Evolutionary conservation across 64 coral and sea anemone species (phyloP).

Genomic region (Hydrozoanthus tunicans): DNA sequence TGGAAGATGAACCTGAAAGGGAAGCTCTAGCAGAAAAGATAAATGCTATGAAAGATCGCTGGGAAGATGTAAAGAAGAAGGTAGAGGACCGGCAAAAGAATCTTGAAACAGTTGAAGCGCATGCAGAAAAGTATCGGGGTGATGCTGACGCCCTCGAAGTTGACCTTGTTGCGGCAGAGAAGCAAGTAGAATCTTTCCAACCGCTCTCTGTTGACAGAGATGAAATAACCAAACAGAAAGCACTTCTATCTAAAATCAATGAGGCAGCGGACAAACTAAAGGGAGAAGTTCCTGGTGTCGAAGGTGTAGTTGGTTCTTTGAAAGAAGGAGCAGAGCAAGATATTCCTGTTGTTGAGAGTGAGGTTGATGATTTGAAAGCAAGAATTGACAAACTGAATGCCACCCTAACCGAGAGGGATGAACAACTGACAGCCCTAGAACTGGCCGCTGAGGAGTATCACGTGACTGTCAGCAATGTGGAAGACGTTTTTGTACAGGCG

Average conservation of each 20-base stretch:
- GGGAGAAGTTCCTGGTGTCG: constrained; percentile 60
- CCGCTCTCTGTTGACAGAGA: constrained; percentile 74
- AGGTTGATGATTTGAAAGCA: constrained; percentile 63
- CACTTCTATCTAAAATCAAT: constrained; percentile 71
- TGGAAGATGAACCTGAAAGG: constrained; percentile 78
- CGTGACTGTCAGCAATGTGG: constrained; percentile 84
- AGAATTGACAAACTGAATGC: constrained; percentile 78
- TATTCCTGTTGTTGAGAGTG: constrained; percentile 66
- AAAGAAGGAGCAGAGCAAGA: constrained; percentile 73
- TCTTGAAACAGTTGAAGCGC: constrained; percentile 66
- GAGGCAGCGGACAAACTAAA: constrained; percentile 66
- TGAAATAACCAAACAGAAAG: constrained; percentile 72
- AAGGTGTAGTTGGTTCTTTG: constrained; percentile 60
- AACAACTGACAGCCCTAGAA: constrained; percentile 68
- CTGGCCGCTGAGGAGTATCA: constrained; percentile 90
- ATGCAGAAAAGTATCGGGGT: constrained; percentile 80
- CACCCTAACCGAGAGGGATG: constrained; percentile 59
- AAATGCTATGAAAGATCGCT: constrained; percentile 67
- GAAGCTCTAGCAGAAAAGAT: constrained; percentile 76
- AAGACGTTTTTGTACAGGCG: constrained; percentile 81
- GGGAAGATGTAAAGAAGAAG: constrained; percentile 65
- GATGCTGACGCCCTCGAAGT: constrained; percentile 62
- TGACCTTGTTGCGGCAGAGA: constrained; percentile 60
- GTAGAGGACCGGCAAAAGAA: constrained; percentile 65
- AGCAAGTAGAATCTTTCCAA: constrained; percentile 77